These are phyloP conservation scores for Drosophila watanabei DNA, from an alignment of 1,140 invertebrate species.

Conservation along the genomic window DNA sequence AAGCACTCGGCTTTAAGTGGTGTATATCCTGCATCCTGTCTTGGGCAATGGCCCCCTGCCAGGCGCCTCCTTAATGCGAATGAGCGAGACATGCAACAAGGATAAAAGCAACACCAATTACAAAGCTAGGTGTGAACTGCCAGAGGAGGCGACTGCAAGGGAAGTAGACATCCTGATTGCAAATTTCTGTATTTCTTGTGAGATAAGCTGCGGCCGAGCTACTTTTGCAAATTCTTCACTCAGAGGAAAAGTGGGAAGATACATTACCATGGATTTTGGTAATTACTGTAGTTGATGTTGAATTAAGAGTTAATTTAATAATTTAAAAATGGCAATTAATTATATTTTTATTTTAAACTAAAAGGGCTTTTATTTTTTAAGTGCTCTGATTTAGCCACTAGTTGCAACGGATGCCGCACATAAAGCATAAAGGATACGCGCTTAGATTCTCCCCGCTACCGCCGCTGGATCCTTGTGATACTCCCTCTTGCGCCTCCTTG, in stretches of 20 bases:
- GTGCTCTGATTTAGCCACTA: slow-evolving; percentile 23
- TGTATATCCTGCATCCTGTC: slow-evolving; percentile 79
- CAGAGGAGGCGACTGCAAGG: slow-evolving; percentile 1
- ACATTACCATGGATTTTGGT: neutral
- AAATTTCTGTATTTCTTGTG: slow-evolving; percentile 36
- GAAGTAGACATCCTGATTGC: slow-evolving; percentile 29
- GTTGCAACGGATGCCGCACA: slow-evolving; percentile 69
- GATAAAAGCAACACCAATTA: slow-evolving; percentile 72
- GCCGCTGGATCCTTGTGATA: slow-evolving; percentile 10
- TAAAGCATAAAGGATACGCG: slow-evolving; percentile 76
- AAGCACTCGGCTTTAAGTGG: slow-evolving; percentile 72
- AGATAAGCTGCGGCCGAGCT: slow-evolving; percentile 2
- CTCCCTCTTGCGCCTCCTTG: slow-evolving; percentile 21
- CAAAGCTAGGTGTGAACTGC: slow-evolving; percentile 67
- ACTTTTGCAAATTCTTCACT: slow-evolving; percentile 8
- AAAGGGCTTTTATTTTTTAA: neutral
- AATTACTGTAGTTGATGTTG: neutral
- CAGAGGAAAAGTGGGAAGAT: neutral
- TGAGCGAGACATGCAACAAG: slow-evolving; percentile 60
- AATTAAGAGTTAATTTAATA: accelerated
- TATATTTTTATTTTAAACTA: neutral
- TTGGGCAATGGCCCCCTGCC: slow-evolving; percentile 37
- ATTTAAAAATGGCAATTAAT: neutral
- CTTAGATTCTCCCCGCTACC: slow-evolving; percentile 24
- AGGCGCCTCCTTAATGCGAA: slow-evolving; percentile 56